Base-by-base conservation (phyloP, 30 jellyfish, hydroid and myxozoan genomes). In the Aurelia sp. region DNA sequence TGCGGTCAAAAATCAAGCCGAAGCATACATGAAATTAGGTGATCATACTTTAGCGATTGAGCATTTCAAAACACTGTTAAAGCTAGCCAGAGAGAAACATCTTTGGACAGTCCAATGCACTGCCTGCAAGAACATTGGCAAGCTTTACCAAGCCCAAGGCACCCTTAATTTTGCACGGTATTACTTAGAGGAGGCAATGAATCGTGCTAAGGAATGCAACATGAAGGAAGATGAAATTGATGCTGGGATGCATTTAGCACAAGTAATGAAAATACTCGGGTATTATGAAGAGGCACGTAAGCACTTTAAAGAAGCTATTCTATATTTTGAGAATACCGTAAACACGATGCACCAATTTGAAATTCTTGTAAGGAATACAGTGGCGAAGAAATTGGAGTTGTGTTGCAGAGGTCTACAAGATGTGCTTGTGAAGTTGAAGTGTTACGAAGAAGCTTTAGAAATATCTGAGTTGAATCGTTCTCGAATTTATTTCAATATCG, bases 351-450 rank as follows among this genome's bases (percentile, higher is more conserved):
- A 84, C 57, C 82, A 66, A 60, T 84, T 20, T 67, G 88, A 73
- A 10, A 73, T 84, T 13, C 47, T 21, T n/a, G 52, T 70, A 13
- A 5, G 58, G 11, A 74, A 41, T 8, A 66, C 55, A 1, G 16
- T 72, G 3, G 73, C 53, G 13, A 44, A 41, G 38, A 61, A 47
- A 35, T 51, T 84, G 61, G 55, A 44, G 52, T 33, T 9, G 24
- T 72, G 93, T 63, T 84, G 93, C 82, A 84, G 71, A 72, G 88
- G 64, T 73, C 57, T 84, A 31, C 87, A 84, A 73, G 93, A 84
- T 57, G 88, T 84, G 18, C 64, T 84, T 35, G 88, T 84, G 35
- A 84, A 84, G 38, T 72, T 84, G 17, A 50, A 72, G 16, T 65
- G 88, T 67, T 65, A 63, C 74, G 19, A 44, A 18, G 93, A 84